Base-by-base conservation (phyloP, 37 sponge, comb jelly and placozoan species). In the Geodia barretti region DNA sequence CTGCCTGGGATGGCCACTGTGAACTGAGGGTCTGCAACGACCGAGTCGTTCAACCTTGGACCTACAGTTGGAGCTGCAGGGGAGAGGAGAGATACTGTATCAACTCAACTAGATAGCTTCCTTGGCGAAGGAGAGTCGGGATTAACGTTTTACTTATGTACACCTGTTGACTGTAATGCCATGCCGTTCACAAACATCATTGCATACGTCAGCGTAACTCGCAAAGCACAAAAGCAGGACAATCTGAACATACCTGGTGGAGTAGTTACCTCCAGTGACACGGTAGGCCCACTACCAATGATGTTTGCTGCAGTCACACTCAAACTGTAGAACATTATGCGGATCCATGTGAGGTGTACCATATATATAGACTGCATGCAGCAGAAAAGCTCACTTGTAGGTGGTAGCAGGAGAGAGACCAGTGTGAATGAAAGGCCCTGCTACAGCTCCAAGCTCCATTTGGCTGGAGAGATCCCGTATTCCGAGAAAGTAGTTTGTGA, bases 11-110 rank as follows among this genome's bases (percentile, higher is more conserved):
- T 7, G 5, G 89, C 79, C 3, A 83, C 89, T 9, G 84, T 83
- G 68, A 67, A 78, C 24, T 82, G 79, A 0, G 89, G 89, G 28
- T 88, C 89, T n/a, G 83, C 89, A 72, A 83, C 63, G 3, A 83
- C 79, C 25, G 83, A 77, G 67, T 83, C 84, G 60, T 88, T 83
- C 0, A 35, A 14, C 4, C 62, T 25, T 36, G 35, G 38, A 14
- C 81, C 81, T 81, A 30, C 25, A 61, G 11, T 17, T 63, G 70
- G 59, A 9, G 36, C 8, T 21, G 3, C 32, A 26, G n/a, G n/a
- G n/a, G n/a, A n/a, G n/a, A n/a, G n/a, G n/a, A n/a, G n/a, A n/a
- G n/a, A n/a, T n/a, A n/a, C n/a, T n/a, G n/a, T n/a, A n/a, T n/a
- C n/a, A n/a, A n/a, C n/a, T n/a, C n/a, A n/a, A n/a, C n/a, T n/a